Conservation (phyloP, 2,113 vertebrate species). For the Mormyrus lacerda region DNA sequence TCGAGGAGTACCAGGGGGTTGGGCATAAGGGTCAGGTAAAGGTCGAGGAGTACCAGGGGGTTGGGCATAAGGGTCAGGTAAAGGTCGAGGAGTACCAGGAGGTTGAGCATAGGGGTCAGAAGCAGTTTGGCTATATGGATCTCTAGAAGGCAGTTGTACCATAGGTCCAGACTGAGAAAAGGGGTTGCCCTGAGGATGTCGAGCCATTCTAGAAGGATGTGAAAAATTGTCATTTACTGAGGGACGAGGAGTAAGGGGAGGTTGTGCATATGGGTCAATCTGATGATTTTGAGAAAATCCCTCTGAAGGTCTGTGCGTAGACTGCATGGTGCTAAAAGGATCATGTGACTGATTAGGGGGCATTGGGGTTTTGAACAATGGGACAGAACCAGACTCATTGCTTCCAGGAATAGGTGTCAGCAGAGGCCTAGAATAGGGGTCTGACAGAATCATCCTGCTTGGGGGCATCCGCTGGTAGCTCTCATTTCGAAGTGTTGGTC, state of each 20-base stretch:
- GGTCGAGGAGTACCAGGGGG: constrained; percentile 62
- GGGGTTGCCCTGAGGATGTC: constrained; percentile 53
- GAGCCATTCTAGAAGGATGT: constrained; percentile 54
- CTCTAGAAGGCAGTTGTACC: constrained; percentile 64
- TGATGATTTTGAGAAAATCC: constrained; percentile 58
- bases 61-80: constrained; percentile 39
- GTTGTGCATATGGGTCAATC: constrained; percentile 63
- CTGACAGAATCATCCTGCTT: constrained; percentile 51
- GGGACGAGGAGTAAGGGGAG: constrained; percentile 63
- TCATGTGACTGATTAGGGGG: constrained; percentile 75
- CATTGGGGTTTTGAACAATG: constrained; percentile 80
- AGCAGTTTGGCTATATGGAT: constrained; percentile 67
- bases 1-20: constrained; percentile 22
- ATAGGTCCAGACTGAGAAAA: constrained; percentile 65
- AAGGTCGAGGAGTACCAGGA: constrained; percentile 56
- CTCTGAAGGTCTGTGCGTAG: constrained; percentile 55
- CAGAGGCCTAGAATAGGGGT: constrained; percentile 58
- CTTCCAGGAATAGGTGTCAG: constrained; percentile 57
- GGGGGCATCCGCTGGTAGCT: constrained; percentile 51
- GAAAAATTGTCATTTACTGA: constrained; percentile 62
- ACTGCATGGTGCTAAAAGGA: constrained; percentile 53
- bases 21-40: constrained; percentile 30
- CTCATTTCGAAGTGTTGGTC: constrained; percentile 59
- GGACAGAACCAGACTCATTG: constrained; percentile 42
- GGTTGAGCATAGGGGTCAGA: constrained; percentile 68